Percentiles rank a stretch among this genome's conserved stretches.
Evolutionary conservation across 2,113 vertebrate species (phyloP).

Genomic region (Recurvirostra avosetta): DNA sequence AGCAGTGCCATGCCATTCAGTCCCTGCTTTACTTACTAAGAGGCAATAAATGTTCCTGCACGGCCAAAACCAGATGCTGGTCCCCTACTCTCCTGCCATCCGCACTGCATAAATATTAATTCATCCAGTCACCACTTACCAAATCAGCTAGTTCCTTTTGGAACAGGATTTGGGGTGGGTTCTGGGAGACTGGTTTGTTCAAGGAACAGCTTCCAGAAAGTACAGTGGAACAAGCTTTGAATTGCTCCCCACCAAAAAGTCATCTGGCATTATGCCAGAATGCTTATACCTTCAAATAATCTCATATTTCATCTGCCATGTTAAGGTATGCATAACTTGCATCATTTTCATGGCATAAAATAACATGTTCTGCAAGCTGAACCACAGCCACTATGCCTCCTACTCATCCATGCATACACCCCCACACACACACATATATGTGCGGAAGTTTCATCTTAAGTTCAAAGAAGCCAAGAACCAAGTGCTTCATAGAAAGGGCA

Average conservation of each 20-base stretch:
- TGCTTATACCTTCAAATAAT: neutral
- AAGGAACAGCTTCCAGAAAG: neutral
- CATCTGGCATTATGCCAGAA: neutral
- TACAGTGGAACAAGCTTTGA: neutral
- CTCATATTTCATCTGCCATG: neutral
- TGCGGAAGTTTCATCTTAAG: neutral
- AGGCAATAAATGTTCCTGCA: neutral
- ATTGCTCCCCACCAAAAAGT: neutral
- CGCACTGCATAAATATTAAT: neutral
- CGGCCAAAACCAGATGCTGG: neutral
- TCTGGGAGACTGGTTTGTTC: neutral
- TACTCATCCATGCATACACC: neutral
- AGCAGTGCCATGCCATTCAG: neutral
- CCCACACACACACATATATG: rapidly evolving
- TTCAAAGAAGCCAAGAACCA: neutral
- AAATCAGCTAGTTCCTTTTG: neutral
- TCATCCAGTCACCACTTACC: neutral
- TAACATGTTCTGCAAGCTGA: neutral
- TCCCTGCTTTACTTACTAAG: neutral
- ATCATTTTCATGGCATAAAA: neutral
- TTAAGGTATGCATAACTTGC: neutral
- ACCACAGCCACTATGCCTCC: neutral
- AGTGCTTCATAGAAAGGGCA: neutral
- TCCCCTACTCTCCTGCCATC: neutral
- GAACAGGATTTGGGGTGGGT: neutral